Conservation (phyloP, 1,140 invertebrate species). For the Tachypleus tridentatus region DNA sequence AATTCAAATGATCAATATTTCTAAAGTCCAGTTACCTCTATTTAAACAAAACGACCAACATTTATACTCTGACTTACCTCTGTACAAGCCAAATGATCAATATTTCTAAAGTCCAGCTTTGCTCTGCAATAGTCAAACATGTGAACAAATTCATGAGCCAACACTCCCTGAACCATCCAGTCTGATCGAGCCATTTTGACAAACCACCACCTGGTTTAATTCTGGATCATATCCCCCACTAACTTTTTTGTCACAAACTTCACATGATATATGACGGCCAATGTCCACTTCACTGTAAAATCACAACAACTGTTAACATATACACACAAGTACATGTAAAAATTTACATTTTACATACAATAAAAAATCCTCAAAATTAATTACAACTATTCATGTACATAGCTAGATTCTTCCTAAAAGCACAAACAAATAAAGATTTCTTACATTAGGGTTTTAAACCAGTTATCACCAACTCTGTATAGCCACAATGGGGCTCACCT, state of each 20-base stretch:
- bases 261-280: constrained; percentile 77
- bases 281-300: constrained; percentile 54
- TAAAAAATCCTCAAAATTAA: background rate
- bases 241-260: constrained; percentile 67
- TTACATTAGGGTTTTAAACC: background rate
- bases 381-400: background rate
- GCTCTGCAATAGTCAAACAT: constrained; percentile 92
- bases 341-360: background rate
- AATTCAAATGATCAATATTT: no score
- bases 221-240: constrained; percentile 85
- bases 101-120: constrained; percentile 59
- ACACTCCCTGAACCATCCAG: constrained; percentile 56
- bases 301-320: background rate
- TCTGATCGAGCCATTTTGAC: constrained; percentile 62
- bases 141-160: constrained; percentile 89
- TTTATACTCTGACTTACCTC: no score
- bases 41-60: no score
- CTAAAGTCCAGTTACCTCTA: no score
- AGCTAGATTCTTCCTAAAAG: background rate
- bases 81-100: no score
- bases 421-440: background rate
- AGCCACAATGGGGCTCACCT: background rate
- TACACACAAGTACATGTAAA: background rate
- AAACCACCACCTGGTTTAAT: constrained; percentile 80
- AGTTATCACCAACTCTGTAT: constrained; percentile 5